Evolutionary conservation across 2,113 vertebrate species (phyloP), one percentile per base, ranked within the genome.

Genomic region (Phrynosoma platyrhinos): DNA sequence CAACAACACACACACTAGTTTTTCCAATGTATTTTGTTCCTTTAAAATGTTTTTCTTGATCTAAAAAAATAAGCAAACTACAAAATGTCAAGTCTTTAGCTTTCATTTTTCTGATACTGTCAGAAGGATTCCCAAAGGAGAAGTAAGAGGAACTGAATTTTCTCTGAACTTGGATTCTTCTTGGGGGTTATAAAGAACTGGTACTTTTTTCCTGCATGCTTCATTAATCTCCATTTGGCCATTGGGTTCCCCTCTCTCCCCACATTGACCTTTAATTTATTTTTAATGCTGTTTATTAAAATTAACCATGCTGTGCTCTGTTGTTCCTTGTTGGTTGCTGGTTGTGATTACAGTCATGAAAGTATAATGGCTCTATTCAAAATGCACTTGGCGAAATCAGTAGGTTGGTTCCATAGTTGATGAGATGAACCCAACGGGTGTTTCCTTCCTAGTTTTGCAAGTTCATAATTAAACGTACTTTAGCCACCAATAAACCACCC

Each of bases 101-200:
- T 81, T 93, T 94, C 71, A 90, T 95, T 92, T 94, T 95, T 71
- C 27, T 27, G 68, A 71, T 12, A 9, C 84, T 92, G 93, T 94
- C 94, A 88, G 79, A 95, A 91, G 94, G 93, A 94, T 90, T 93
- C 79, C 81, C 88, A 75, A 90, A 92, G 92, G 93, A 94, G 93
- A 94, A 94, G 87, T 94, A 94, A 94, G 90, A 93, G 90, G 87
- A 93, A 90, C 87, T 84, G 91, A 90, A 94, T 68, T 91, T 89
- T 92, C 89, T 84, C 91, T 94, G 94, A 95, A 95, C 91, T 91
- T 92, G 85, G 93, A 94, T 94, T 91, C 84, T 90, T 84, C 90
- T 96, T 95, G 94, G 94, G 95, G 94, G 91, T 92, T 91, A 90
- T 95, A 94, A 95, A 92, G 85, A 89, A 94, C 85, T 94, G 93